These are phyloP conservation scores for Suillia variegata DNA, from an alignment of 2,888 invertebrate genomes.

Conservation along the genomic window DNA sequence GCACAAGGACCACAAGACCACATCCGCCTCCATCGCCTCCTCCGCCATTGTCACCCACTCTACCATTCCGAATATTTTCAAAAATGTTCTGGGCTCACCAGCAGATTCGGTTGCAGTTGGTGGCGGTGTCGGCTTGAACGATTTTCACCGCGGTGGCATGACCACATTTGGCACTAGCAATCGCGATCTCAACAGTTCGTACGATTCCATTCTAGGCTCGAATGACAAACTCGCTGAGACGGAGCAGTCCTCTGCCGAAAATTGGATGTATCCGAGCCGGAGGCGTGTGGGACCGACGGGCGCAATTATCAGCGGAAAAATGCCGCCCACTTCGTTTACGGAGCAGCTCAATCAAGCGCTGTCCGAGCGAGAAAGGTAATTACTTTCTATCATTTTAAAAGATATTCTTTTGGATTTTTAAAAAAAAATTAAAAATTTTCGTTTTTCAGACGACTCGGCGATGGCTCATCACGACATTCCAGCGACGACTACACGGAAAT, in stretches of 20 bases:
- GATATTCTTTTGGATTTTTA: too few species aligned
- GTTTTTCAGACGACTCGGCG: conserved; percentile 58
- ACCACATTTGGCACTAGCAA: conserved; percentile 54
- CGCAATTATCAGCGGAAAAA: conserved; percentile 42
- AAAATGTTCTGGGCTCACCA: conserved; percentile 48
- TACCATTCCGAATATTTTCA: conserved; percentile 57
- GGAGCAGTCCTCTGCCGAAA: conserved; percentile 59
- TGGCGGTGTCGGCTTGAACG: conserved; percentile 40
- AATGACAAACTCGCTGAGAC: conserved; percentile 60
- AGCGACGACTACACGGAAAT: conserved; percentile 70
- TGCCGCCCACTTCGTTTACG: conserved; percentile 77
- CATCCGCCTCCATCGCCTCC: too few species aligned
- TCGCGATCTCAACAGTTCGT: conserved; percentile 61
- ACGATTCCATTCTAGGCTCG: conserved; percentile 61
- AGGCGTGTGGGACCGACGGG: conserved; percentile 60
- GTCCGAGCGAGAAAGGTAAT: conserved; percentile 80
- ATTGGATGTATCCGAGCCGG: conserved; percentile 61
- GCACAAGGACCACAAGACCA: conserved; percentile 63
- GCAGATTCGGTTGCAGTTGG: conserved; percentile 33
- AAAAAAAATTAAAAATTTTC: too few species aligned
- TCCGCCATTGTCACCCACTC: conserved; percentile 23
- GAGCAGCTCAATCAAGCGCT: conserved; percentile 87
- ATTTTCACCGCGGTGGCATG: conserved; percentile 56
- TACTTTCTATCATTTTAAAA: too few species aligned
- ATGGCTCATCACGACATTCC: conserved; percentile 66